A percentile compares a stretch with the other conserved stretches of the same genome.
These are phyloP conservation scores for Halichondria panicea DNA, from an alignment of 37 sponge, comb jelly and placozoan species.

Conservation along the genomic window DNA sequence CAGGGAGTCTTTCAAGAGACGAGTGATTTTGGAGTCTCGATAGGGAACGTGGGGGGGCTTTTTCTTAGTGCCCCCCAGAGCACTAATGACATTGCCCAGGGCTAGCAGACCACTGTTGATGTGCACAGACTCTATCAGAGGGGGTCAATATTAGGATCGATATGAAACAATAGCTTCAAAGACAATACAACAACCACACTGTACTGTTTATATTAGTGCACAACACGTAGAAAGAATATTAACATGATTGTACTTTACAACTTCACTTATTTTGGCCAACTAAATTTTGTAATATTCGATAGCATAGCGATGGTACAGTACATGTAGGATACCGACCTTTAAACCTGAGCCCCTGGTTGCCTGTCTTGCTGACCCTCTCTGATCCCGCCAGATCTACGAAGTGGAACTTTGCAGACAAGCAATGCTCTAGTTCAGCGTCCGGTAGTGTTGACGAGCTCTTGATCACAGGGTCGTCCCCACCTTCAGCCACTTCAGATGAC, in stretches of 20 bases:
- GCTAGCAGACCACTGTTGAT: conserved; percentile 97
- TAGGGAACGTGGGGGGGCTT: conserved; percentile 81
- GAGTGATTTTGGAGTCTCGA: conserved; percentile 95
- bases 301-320: no score
- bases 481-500: background rate
- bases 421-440: conserved; percentile 1
- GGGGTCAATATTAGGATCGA: background rate
- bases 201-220: no score
- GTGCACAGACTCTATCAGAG: conserved; percentile 93
- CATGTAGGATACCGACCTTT: no score
- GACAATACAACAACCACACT: background rate
- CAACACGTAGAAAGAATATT: no score
- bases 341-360: conserved; percentile 73
- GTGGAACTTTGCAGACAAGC: conserved; percentile 63
- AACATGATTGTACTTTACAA: no score
- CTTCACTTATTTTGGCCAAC: no score
- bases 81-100: conserved; percentile 97
- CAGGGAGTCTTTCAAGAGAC: conserved; percentile 96
- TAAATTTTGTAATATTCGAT: no score
- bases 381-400: conserved; percentile 87
- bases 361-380: conserved; percentile 56
- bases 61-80: conserved; percentile 66
- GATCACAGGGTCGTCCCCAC: background rate
- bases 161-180: background rate
- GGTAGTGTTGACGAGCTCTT: background rate